Evolutionary conservation across 2,888 invertebrate genomes (phyloP), one percentile per base, ranked within the genome.

Genomic region (Drosophila prostipennis): DNA sequence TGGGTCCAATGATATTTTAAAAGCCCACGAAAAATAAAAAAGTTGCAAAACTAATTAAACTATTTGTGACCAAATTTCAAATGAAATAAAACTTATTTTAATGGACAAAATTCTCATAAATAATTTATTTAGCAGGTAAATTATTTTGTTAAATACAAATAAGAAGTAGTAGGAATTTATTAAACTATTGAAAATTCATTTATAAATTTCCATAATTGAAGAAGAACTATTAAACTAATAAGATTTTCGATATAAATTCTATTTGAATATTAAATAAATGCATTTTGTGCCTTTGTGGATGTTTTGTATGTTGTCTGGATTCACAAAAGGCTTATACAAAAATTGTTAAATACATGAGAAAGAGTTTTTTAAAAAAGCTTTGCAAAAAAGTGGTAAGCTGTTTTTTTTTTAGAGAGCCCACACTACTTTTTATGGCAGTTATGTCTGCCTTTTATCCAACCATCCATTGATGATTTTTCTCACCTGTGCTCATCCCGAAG

Each of bases 1-100:
- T 76, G 71, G 76, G 76, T 74, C 23, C 56, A 82, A 85, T 89
- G 78, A 87, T 85, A 82, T 85, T 85, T 85, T 89, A 88, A 85
- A 85, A 85, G 86, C 89, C 79, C 67, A 76, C 70, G 13, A 58
- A 67, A 87, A 72, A 77, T 85, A 74, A 5, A 52, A 29, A 80
- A 76, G 73, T 69, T 79, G 70, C n/a, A 52, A 73, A 61, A 55
- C 39, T 39, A 65, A 46, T 65, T 65, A 34, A 55, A 46, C 45
- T 39, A 69, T 69, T 39, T 69, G 37, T 55, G 19, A 45, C 29
- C 46, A 42, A 34, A 26, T 37, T 37, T 11, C 6, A 23, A 13
- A 14, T n/a, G 11, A 57, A 14, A 57, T 32, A 1, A 4, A 10
- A 14, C 19, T 14, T 7, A 39, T 10, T 46, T 43, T 19, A 19